Conservation (phyloP, 2,888 invertebrate genomes). For the Petrophora chlorosata region DNA sequence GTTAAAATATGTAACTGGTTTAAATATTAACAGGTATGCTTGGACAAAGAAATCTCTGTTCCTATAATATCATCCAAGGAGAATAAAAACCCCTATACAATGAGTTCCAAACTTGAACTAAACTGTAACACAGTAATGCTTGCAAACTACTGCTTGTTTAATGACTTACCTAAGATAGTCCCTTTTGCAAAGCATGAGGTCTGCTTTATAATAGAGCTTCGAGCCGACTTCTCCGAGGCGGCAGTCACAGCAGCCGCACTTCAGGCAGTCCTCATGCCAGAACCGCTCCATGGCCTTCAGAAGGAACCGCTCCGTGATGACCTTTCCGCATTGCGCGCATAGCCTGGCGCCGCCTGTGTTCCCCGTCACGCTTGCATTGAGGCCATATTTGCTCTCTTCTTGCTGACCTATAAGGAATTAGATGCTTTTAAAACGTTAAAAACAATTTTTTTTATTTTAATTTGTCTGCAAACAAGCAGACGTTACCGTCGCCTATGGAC, state of each 20-base stretch:
- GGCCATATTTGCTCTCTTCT: constrained; percentile 74
- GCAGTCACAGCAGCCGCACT: constrained; percentile 96
- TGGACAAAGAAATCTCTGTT: too few species aligned
- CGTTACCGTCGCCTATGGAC: too few species aligned
- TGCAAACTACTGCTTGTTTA: too few species aligned
- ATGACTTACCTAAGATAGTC: constrained; percentile 93
- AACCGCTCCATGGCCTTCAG: constrained; percentile 94
- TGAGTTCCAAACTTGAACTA: too few species aligned
- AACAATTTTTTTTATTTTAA: too few species aligned
- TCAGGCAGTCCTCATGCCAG: constrained; percentile 97
- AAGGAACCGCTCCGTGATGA: constrained; percentile 92
- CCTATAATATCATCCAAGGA: too few species aligned
- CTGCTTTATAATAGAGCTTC: constrained; percentile 94
- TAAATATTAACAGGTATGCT: too few species aligned
- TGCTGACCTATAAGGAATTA: constrained; percentile 69
- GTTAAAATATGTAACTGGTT: too few species aligned
- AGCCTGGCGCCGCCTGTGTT: constrained; percentile 81
- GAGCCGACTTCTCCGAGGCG: constrained; percentile 96
- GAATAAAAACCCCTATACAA: background rate
- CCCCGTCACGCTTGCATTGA: constrained; percentile 61
- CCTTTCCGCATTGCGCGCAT: constrained; percentile 93
- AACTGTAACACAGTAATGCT: too few species aligned
- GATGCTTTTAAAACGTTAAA: too few species aligned
- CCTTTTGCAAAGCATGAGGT: constrained; percentile 94
- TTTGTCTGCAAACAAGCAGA: too few species aligned